Evolutionary conservation across 2,797 vertebrate species (phyloP), one percentile per base, ranked within the genome.

Genomic region (Lithobates sylvaticus): DNA sequence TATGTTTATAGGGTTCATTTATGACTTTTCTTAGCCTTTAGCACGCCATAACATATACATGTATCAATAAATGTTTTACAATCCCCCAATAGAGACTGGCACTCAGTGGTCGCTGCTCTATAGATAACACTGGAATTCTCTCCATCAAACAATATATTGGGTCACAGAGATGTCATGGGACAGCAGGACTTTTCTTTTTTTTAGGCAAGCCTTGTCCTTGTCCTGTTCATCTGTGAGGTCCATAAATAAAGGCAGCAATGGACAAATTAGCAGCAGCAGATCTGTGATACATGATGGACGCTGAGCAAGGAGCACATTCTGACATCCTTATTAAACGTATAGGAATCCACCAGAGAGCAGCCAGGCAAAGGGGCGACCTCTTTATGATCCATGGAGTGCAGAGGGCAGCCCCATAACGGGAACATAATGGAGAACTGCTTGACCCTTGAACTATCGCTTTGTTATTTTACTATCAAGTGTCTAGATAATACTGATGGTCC

Each of bases 351-450:
- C 34, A 75, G 75, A 80, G 70, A 58, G 42, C 82, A 58, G 76
- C 44, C 42, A 78, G 77, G 75, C 86, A 76, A 67, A 74, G 76
- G 70, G 78, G 50, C 18, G 82, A 87, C 86, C 84, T 83, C 69
- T 83, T 64, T 72, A 86, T 86, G 87, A 87, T 84, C 83, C 86
- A 71, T 74, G n/a, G 76, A 76, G 88, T 50, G 87, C 81, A 82
- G 75, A 70, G 87, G 88, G 58, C 87, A 90, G 83, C 13, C 71
- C 73, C 68, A 81, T 73, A 86, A 79, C 79, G 65, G 67, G 36
- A 29, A 67, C 69, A 67, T 76, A 86, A 81, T 85, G 70, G 87
- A 74, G 34, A 39, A 74, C 77, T 76, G 78, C 89, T 88, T 84
- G 87, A 89, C 85, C 88, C 76, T 4, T 81, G 85, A 83, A 67